Base-by-base conservation (phyloP, 64 coral and sea anemone genomes). In the Montipora capricornis region DNA sequence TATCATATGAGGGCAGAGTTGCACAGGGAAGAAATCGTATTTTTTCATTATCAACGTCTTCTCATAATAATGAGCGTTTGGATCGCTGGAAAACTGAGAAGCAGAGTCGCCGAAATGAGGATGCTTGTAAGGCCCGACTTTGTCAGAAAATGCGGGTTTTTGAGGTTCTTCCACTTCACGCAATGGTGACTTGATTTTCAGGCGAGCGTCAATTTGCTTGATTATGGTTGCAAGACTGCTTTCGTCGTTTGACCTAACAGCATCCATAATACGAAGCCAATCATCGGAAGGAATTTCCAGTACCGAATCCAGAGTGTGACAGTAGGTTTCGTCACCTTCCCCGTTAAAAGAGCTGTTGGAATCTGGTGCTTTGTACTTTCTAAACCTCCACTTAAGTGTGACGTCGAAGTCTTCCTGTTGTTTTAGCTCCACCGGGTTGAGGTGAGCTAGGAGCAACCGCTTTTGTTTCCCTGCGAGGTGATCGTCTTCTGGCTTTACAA, bases 11-110 rank as follows among this genome's bases (percentile, higher is more conserved):
- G 92, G 87, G 70, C 75, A 97, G 58, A 97, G 83, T 75, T 97
- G 95, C 1, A 97, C 75, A 47, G 79, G 47, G 16, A 97, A 47
- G 66, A 94, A 90, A 80, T 92, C 92, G 59, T 62, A 97, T 44
- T 88, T 53, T 16, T 75, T 97, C 22, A 94, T 50, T 20, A 16
- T 24, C 20, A 94, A 14, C 5, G 5, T 84, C 26, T 94, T 92
- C 15, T 91, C 59, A 77, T 94, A 94, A 58, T 89, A 94, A 89
- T 91, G 93, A 57, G 19, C 68, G 4, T 78, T 89, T 16, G 17
- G 37, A 3, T 66, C 94, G 7, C 29, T n/a, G 11, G 91, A 50
- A 77, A 58, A 75, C 5, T 12, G 49, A 1, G 19, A 50, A 20
- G 15, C 0, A 0, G 47, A 44, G 52, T 80, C 68, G 53, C 77